Evolutionary conservation across 2,113 vertebrate species (phyloP).

Genomic region (Eidolon helvum): DNA sequence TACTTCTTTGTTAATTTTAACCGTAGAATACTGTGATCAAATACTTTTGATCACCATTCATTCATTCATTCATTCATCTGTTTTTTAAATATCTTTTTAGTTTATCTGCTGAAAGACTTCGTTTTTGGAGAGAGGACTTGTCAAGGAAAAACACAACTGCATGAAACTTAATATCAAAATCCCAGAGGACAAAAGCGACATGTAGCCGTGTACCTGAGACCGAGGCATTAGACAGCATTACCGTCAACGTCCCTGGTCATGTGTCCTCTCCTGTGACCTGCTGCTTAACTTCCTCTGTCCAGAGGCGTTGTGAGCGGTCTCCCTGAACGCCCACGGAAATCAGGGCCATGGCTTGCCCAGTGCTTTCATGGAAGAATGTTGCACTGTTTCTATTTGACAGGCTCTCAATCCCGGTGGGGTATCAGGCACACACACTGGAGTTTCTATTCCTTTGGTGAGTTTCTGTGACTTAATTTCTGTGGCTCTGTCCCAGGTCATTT

Average conservation of each 20-base stretch:
- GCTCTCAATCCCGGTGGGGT: not conserved
- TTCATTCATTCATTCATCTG: not conserved
- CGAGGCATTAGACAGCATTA: rapidly evolving
- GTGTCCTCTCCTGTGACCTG: not conserved
- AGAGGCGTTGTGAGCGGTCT: not conserved
- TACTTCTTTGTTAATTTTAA: not conserved
- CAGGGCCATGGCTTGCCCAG: not conserved
- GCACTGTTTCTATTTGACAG: not conserved
- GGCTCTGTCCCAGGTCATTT: not conserved
- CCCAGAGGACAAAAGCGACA: not conserved
- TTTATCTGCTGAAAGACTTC: not conserved
- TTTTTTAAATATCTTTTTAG: not conserved
- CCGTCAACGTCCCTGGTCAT: rapidly evolving
- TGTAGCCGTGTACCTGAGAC: rapidly evolving
- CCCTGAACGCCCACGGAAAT: not conserved
- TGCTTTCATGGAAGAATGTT: not conserved
- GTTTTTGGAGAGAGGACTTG: not conserved
- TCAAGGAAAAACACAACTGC: not conserved
- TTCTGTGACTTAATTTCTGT: not conserved
- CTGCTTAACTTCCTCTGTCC: not conserved
- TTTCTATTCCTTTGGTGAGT: not conserved
- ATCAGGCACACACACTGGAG: rapidly evolving
- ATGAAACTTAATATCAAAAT: not conserved
- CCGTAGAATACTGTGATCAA: not conserved
- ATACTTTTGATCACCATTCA: not conserved